Evolutionary conservation across 2,888 invertebrate genomes (phyloP), one percentile per base, ranked within the genome.

Genomic region (Merodon equestris): DNA sequence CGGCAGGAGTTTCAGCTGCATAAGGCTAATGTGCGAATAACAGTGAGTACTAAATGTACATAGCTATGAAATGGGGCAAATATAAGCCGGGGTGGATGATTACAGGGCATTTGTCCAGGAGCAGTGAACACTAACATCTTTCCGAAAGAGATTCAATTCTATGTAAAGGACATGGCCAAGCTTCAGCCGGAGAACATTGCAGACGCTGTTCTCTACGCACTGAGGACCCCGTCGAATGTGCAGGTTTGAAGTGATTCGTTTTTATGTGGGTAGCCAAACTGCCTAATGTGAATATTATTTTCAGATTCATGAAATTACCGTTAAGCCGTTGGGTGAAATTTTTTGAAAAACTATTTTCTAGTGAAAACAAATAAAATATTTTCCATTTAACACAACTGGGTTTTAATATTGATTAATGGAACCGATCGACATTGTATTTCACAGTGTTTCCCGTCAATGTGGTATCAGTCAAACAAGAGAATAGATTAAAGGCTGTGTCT

Each of bases 1-100:
- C 85, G 89, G 0, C 87, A 89, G 77, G 89, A 89, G 82, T 88
- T 89, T 57, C 86, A 87, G 73, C 67, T 86, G 68, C 85, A 87
- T 71, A 84, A 85, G 44, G 87, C 85, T 17, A 88, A 86, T 17
- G 84, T 88, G 17, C 84, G 86, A 10, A 82, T 88, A 0, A 87
- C 88, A 1, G 85, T 85, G 64, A 82, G 84, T 81, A 12, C n/a
- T 7, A 9, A 44, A 44, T 14, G 19, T 5, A 44, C 27, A 1
- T 18, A 5, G 1, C 13, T 19, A 9, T 4, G 17, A 34, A 57
- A 4, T 38, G n/a, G n/a, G n/a, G n/a, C n/a, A 14, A 17, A 19
- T 0, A 27, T 27, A 27, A 27, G n/a, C n/a, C n/a, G n/a, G n/a
- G n/a, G n/a, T n/a, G n/a, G n/a, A n/a, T 7, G 27, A 27, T 27